Conservation (phyloP, 2,797 vertebrate genomes). For the Oryzias sinensis region DNA sequence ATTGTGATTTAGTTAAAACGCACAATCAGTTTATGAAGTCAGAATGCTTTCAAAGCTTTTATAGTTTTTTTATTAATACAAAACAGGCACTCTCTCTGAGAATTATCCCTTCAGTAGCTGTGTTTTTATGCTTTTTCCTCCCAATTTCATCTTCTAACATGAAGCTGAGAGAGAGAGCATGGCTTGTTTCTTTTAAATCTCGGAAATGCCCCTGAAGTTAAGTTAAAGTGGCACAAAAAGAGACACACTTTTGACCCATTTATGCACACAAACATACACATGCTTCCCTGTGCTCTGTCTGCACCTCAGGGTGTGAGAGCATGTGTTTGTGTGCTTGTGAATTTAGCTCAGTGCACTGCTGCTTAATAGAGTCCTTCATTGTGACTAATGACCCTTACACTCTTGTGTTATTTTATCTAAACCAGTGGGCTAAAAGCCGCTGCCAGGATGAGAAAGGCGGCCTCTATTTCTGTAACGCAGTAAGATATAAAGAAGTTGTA, state of each 20-base stretch:
- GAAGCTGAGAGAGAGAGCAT: constrained; percentile 63
- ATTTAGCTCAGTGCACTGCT: constrained; percentile 44
- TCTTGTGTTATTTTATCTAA: constrained; percentile 69
- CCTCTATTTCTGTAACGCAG: constrained; percentile 29
- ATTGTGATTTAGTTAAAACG: constrained; percentile 48
- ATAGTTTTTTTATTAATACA: constrained; percentile 65
- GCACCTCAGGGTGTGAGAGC: constrained; percentile 48
- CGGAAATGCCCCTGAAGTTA: constrained; percentile 69
- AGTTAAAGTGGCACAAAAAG: constrained; percentile 70
- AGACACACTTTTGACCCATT: constrained; percentile 57
- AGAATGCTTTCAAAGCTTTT: constrained; percentile 48
- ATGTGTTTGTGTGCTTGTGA: constrained; percentile 26
- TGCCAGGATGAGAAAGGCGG: constrained; percentile 49
- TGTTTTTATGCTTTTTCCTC: constrained; percentile 45
- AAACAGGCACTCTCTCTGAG: constrained; percentile 50
- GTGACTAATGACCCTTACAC: constrained; percentile 75
- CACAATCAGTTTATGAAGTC: constrained; percentile 59
- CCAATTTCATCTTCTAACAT: constrained; percentile 73
- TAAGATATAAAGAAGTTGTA: constrained; percentile 37
- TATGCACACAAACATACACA: constrained; percentile 4
- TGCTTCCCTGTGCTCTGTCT: constrained; percentile 22
- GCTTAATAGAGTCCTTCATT: constrained; percentile 70
- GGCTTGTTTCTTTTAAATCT: constrained; percentile 45
- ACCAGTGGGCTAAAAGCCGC: constrained; percentile 71
- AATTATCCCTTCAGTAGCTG: constrained; percentile 56